Conservation (phyloP, 2,113 vertebrate species). For the Dendropsophus ebraccatus region DNA sequence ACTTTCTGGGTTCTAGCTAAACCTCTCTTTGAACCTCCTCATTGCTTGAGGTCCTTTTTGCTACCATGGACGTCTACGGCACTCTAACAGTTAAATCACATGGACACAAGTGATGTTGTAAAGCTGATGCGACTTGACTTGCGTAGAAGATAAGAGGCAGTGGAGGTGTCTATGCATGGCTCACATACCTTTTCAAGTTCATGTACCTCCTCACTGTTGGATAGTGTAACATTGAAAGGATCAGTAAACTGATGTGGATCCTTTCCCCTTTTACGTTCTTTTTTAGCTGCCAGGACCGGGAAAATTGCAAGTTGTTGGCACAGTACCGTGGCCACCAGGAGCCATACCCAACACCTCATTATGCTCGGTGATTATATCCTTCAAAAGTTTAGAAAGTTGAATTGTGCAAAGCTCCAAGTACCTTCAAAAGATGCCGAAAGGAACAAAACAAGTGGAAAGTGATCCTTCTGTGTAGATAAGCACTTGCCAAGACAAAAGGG, state of each 20-base stretch:
- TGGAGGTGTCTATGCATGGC: conserved; percentile 23
- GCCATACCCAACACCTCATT: conserved; percentile 80
- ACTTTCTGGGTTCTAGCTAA: neutral
- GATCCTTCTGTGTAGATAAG: conserved; percentile 44
- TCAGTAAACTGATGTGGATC: conserved; percentile 78
- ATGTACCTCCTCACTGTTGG: conserved; percentile 81
- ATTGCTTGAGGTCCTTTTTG: neutral
- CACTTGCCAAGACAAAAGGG: conserved; percentile 41
- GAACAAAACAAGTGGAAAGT: conserved; percentile 4
- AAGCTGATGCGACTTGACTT: neutral
- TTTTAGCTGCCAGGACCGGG: conserved; percentile 74
- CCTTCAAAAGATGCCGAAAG: conserved; percentile 33
- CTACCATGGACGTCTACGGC: neutral
- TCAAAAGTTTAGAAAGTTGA: conserved; percentile 52
- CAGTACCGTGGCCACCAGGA: conserved; percentile 74
- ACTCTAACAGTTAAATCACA: neutral
- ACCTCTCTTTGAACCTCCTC: neutral
- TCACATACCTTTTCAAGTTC: conserved; percentile 79
- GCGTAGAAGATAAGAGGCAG: neutral
- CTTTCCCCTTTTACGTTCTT: conserved; percentile 79
- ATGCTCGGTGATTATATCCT: conserved; percentile 63
- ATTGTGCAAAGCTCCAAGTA: conserved; percentile 52
- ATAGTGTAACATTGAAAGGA: conserved; percentile 78
- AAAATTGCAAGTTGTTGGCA: conserved; percentile 80
- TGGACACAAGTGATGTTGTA: neutral